Evolutionary conservation across 2,888 invertebrate genomes (phyloP), one percentile per base, ranked within the genome.

Genomic region (Apodemia hepburni): DNA sequence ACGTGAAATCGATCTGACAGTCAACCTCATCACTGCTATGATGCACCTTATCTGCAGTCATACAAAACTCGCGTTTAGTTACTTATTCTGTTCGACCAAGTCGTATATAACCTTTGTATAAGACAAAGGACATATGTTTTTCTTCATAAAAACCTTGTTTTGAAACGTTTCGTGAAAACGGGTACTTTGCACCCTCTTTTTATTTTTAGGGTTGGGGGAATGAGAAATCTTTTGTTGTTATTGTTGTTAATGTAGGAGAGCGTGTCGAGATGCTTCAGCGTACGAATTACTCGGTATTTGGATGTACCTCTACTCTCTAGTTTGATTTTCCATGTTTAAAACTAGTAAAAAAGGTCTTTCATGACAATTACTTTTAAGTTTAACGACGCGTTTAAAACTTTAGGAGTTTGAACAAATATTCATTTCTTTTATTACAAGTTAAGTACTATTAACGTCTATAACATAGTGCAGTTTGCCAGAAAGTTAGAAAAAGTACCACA

Each of bases 161-260:
- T 18, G 57, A 42, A 54, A 42, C 42, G 57, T 57, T 49, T 45
- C 57, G 57, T 61, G 54, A 58, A 33, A 61, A 54, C 27, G n/a
- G 38, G 61, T 57, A 61, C 61, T 61, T 29, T 29, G 49, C 49
- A 54, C 27, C 42, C n/a, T 45, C 61, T 42, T 42, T 42, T 38
- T 22, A 27, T 51, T 45, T 60, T 61, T 64, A 62, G 51, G 61
- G 63, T 57, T 38, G 22, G 62, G 64, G 63, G 63, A 64, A 60
- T 61, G 60, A 54, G 57, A 11, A 60, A 60, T 57, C 64, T 64
- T 68, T 67, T 68, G 68, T 68, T 67, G 64, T 61, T 63, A 57
- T 62, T 62, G 63, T 66, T 61, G 66, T 61, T 66, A 66, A 63
- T 65, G 64, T 64, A 61, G 33, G 51, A 45, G 45, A 47, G 49